Conservation (phyloP, 2,113 vertebrate species). For the Murina feae region DNA sequence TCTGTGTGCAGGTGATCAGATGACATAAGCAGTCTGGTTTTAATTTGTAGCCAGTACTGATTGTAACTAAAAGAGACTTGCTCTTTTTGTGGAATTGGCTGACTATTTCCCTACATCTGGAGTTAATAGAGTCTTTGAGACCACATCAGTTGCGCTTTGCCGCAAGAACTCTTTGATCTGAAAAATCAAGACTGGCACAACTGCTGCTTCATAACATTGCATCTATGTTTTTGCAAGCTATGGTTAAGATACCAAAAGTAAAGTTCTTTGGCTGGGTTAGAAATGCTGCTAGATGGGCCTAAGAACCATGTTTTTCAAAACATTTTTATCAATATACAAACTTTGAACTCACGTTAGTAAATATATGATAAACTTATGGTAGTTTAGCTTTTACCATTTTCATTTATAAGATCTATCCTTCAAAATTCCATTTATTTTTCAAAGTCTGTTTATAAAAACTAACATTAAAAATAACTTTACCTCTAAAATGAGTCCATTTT, state of each 20-base stretch:
- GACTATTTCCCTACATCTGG: constrained; percentile 89
- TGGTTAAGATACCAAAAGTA: constrained; percentile 79
- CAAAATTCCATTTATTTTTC: constrained; percentile 6
- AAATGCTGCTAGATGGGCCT: constrained; percentile 64
- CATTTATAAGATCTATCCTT: constrained; percentile 44
- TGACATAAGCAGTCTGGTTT: constrained; percentile 86
- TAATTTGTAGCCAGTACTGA: constrained; percentile 88
- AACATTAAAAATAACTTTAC: constrained; percentile 32
- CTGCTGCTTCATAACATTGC: constrained; percentile 84
- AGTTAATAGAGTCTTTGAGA: constrained; percentile 91
- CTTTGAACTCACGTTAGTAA: constrained; percentile 57
- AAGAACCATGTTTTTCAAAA: constrained; percentile 62
- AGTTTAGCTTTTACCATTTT: constrained; percentile 36
- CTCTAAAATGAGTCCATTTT: not conserved
- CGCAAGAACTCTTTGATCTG: constrained; percentile 89
- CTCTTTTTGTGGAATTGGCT: constrained; percentile 85
- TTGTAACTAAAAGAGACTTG: constrained; percentile 82
- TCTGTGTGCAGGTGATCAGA: constrained; percentile 84
- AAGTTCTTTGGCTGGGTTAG: constrained; percentile 69
- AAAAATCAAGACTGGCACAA: constrained; percentile 86
- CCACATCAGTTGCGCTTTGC: constrained; percentile 93
- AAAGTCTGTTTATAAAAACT: constrained; percentile 16
- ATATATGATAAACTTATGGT: constrained; percentile 45
- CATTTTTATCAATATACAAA: constrained; percentile 71
- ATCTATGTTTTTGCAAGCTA: constrained; percentile 80